Evolutionary conservation across 37 sponge, comb jelly and placozoan genomes (phyloP), one percentile per base, ranked within the genome.

Genomic region (Aphrocallistes beatrix): DNA sequence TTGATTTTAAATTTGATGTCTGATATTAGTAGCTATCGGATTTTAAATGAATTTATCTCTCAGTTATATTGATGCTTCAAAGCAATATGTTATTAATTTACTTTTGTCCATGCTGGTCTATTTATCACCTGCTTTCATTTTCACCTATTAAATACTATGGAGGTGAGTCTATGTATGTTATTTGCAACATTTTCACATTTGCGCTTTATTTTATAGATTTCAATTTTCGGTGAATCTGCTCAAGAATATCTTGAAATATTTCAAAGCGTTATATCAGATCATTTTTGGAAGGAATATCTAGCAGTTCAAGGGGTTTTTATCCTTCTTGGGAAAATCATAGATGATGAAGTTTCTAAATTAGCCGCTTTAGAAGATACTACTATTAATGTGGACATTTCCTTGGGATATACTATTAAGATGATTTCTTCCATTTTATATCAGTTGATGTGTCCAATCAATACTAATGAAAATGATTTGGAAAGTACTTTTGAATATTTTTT

Each of bases 391-490:
- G 94, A 94, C 83, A 85, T 96, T 21, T 92, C 96, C 6, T 94
- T 94, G 40, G 96, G 96, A 0, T 92, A 89, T 84, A 91, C 96
- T 16, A 88, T 96, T 23, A 88, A 93, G 50, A 92, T 96, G 94
- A 86, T 96, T 36, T 88, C 91, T 34, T 51, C 90, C 89, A 48
- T 36, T 81, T 6, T 37, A 17, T 82, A 19, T 60, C 75, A 60
- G 75, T 13, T 60, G 34, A 60, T 60, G 75, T 60, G 75, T 60
- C 75, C 75, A 19, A 3, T 28, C n/a, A 8, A 21, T 60, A 60
- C 10, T 28, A 19, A 13, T 3, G 75, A 60, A 60, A 28, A 60
- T 32, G n/a, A 60, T 19, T 19, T 28, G 34, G 75, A 60, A 32
- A 25, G 10, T 60, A 25, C 75, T 32, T 28, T 60, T 19, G 21